Evolutionary conservation across 2,888 invertebrate genomes (phyloP), one percentile per base, ranked within the genome.

Genomic region (Stenodera caucasica): DNA sequence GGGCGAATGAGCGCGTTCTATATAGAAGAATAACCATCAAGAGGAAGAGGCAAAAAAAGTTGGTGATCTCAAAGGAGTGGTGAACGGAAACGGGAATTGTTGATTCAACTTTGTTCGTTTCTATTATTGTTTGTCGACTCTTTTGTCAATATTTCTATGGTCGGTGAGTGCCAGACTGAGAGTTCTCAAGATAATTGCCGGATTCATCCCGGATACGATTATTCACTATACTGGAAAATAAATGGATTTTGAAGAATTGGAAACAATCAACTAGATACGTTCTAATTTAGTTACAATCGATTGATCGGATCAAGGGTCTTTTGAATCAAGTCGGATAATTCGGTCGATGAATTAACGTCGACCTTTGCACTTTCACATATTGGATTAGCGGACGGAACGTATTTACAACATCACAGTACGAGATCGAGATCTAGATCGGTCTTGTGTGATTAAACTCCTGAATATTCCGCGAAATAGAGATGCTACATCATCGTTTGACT

Each of bases 111-210:
- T 58, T 53, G 49, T 54, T 60, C 62, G 58, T 61, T 61, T 55
- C 57, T 60, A 67, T 65, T 67, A 60, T 63, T 60, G 63, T 63
- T 65, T 61, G 63, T 60, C 57, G 56, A 60, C 53, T 33, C 62
- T 49, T 62, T 62, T 62, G 62, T 62, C 56, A 55, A 49, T 55
- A 35, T 61, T 62, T 62, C 53, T 62, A 56, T 58, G 53, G 62
- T 35, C 21, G 23, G 49, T 40, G 49, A 50, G 49, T 54, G 57
- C 49, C 52, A 55, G 54, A 35, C 14, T 58, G 53, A 56, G 58
- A 53, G 57, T 55, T 45, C 51, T 54, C 51, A 57, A 54, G 58
- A 58, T 61, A 59, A 62, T 53, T 53, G 35, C 53, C 21, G 45
- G 45, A 45, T 40, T 40, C 40, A 11, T 45, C 45, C 8, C 11